These are phyloP conservation scores for Odontocerum albicorne DNA, from an alignment of 2,888 invertebrate genomes.

Conservation along the genomic window DNA sequence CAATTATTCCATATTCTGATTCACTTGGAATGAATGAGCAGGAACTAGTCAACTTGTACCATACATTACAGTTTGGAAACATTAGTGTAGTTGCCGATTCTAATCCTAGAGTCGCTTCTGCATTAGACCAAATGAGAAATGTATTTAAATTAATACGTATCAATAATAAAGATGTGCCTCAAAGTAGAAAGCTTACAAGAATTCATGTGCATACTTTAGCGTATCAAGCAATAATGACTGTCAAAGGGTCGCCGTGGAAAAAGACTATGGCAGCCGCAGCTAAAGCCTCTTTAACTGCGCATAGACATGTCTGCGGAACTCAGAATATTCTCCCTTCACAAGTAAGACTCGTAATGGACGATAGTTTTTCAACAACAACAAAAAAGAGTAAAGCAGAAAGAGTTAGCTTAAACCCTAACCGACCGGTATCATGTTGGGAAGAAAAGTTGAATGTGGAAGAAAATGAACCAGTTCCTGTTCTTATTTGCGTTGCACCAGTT, in stretches of 20 bases:
- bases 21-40: slow-evolving; percentile 90
- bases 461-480: slow-evolving; percentile 46
- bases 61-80: slow-evolving; percentile 68
- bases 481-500: slow-evolving; percentile 82
- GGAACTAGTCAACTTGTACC: slow-evolving; percentile 76
- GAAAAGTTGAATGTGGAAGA: slow-evolving; percentile 56
- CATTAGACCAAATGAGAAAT: slow-evolving; percentile 79
- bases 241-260: slow-evolving; percentile 71
- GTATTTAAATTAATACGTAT: slow-evolving; percentile 60
- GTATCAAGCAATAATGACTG: slow-evolving; percentile 80
- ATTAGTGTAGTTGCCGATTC: slow-evolving; percentile 76
- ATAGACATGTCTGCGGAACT: slow-evolving; percentile 78
- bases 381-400: slow-evolving; percentile 54
- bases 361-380: slow-evolving; percentile 76
- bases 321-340: slow-evolving; percentile 56
- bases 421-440: slow-evolving; percentile 83
- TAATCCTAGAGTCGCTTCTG: slow-evolving; percentile 76
- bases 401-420: slow-evolving; percentile 65
- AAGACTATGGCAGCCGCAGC: slow-evolving; percentile 78
- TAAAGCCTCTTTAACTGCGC: slow-evolving; percentile 80
- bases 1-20: slow-evolving; percentile 73
- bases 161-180: slow-evolving; percentile 47
- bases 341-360: slow-evolving; percentile 71
- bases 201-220: slow-evolving; percentile 86
- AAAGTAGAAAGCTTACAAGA: slow-evolving; percentile 65